Evolutionary conservation across 2,797 vertebrate species (phyloP), one percentile per base, ranked within the genome.

Genomic region (Phataginus tricuspis): DNA sequence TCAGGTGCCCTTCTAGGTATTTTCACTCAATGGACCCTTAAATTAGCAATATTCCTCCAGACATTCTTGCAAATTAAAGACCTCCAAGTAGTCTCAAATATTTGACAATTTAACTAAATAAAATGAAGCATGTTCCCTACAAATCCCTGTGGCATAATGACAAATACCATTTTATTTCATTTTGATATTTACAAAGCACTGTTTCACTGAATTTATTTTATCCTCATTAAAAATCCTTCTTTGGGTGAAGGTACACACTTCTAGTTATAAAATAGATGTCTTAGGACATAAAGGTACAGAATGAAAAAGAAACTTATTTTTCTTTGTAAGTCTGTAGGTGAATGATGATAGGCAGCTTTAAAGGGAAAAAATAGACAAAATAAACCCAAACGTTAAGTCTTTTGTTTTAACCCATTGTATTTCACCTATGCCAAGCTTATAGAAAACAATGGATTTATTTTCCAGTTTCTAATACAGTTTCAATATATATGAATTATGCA

Each of bases 61-160:
- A 55, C 2, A 57, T 69, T 59, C 51, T 13, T 88, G 8, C 31
- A 82, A 93, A 64, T 64, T 21, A 5, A 53, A 71, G 34, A 34
- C 10, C 53, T 59, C 18, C 14, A n/a, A 14, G 2, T 51, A 18
- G 53, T 61, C 29, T 80, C 37, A 55, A 84, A 75, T 2, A 53
- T 51, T 87, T 79, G 51, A 71, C 34, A n/a, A 79, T 71, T 93
- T n/a, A 93, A 79, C 63, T 63, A 53, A 93, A 57, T 66, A 53
- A 34, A 13, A 7, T 55, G 5, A 77, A 77, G 21, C 31, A 49
- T 6, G 25, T 64, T 59, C 18, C n/a, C 8, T 64, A 64, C 16
- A 34, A 29, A 88, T 21, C 55, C 5, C 2, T 55, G 37, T 34
- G 34, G 8, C 53, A 6, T 80, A 63, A 53, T 3, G 31, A 64